Percentiles rank a stretch among this genome's conserved stretches.
phyloP scores from a whole-genome alignment of 2,888 invertebrate genomes.

The Chromoteleia sp. region DNA sequence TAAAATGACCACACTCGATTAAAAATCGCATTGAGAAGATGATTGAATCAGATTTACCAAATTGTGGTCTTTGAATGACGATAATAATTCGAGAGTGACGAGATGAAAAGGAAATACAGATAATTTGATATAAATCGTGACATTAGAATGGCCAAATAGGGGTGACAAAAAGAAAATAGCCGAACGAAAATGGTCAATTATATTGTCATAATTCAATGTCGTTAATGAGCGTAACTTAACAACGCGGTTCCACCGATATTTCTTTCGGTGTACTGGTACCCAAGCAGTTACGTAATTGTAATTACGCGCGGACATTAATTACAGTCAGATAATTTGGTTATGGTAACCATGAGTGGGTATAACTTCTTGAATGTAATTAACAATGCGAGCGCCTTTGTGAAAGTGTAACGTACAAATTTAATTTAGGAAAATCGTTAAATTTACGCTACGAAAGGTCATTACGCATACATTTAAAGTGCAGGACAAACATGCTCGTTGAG shows the following conservation, averaged over 20 bases:
- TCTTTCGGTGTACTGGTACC: not conserved
- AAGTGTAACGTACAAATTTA: conserved; percentile 15
- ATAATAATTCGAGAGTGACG: too few species aligned
- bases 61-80: too few species aligned
- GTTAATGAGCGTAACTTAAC: too few species aligned
- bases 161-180: too few species aligned
- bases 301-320: conserved; percentile 37
- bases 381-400: conserved; percentile 6
- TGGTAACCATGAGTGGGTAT: conserved; percentile 3
- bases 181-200: too few species aligned
- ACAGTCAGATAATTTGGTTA: conserved; percentile 28
- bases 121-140: too few species aligned
- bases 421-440: conserved; percentile 21
- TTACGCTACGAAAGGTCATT: conserved; percentile 17
- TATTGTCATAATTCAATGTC: too few species aligned
- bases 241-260: not conserved
- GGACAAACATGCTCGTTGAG: conserved; percentile 38
- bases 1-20: too few species aligned
- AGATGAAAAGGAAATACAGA: too few species aligned
- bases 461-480: conserved; percentile 29
- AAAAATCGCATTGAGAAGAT: too few species aligned
- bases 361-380: conserved; percentile 12
- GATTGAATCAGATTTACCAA: too few species aligned
- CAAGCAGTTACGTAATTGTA: conserved; percentile 40
- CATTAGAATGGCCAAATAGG: too few species aligned